Conservation (phyloP, 2,113 vertebrate genomes). For the Eulemur rufifrons region DNA sequence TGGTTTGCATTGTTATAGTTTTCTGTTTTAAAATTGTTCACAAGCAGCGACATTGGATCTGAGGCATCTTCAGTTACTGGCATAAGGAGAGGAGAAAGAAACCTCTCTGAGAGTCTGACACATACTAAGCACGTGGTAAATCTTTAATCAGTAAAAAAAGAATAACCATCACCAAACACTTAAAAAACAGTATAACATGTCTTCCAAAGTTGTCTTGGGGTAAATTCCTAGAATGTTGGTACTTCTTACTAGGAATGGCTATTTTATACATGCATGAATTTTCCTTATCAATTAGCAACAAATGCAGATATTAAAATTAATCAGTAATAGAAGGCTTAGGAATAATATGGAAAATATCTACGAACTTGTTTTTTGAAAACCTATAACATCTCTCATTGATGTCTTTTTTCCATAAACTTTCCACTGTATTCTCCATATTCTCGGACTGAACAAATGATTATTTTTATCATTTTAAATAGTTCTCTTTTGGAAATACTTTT, state of each 20-base stretch:
- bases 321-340: background rate
- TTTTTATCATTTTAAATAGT: constrained; percentile 27
- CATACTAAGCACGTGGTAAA: background rate
- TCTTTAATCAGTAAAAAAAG: background rate
- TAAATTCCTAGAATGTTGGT: background rate
- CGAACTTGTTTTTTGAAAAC: background rate
- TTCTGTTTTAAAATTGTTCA: background rate
- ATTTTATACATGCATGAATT: background rate
- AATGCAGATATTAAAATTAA: background rate
- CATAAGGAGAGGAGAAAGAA: background rate
- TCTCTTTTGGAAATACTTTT: background rate
- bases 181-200: background rate
- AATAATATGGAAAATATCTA: background rate
- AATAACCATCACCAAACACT: background rate
- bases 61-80: background rate
- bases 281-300: background rate
- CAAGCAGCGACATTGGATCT: background rate
- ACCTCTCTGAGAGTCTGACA: background rate
- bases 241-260: background rate
- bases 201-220: background rate
- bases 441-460: background rate
- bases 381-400: background rate
- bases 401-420: background rate
- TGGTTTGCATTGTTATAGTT: background rate
- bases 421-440: background rate